Percentiles rank a stretch among this genome's conserved stretches.
These are phyloP conservation scores for Agrochola lychnidis DNA, from an alignment of 2,888 invertebrate genomes.

Conservation along the genomic window DNA sequence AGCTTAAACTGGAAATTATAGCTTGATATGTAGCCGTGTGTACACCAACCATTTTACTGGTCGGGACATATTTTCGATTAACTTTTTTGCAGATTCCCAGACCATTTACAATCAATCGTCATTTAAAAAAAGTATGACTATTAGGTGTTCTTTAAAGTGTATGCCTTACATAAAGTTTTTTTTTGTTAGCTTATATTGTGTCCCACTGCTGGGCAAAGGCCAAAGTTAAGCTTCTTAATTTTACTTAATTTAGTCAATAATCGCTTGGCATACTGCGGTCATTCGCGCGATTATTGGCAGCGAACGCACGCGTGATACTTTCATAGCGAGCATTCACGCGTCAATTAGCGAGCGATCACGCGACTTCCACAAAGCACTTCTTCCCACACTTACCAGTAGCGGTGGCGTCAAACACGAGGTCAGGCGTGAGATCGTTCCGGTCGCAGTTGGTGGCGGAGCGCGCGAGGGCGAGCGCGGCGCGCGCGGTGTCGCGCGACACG, in stretches of 20 bases:
- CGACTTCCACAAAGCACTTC: not conserved
- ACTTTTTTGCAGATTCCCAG: too few relatives aligned
- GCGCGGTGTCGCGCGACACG: conserved; percentile 93
- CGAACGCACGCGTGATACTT: not conserved
- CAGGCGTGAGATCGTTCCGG: conserved; percentile 86
- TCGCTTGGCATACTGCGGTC: not conserved
- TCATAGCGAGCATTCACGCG: not conserved
- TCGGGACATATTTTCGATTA: not conserved
- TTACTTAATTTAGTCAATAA: not conserved
- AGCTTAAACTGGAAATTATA: too few relatives aligned
- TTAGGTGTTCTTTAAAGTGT: not conserved
- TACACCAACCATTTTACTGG: not conserved
- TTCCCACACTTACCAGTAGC: conserved; percentile 90
- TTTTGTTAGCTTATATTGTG: too few relatives aligned
- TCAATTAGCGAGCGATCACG: not conserved
- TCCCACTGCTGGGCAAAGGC: too few relatives aligned
- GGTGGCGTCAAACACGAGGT: conserved; percentile 93
- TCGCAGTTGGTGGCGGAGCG: conserved; percentile 92
- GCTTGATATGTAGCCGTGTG: too few relatives aligned
- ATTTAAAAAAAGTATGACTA: not conserved
- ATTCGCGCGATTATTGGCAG: not conserved
- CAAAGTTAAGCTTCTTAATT: too few relatives aligned
- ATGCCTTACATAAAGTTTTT: too few relatives aligned
- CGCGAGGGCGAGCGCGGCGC: conserved; percentile 89
- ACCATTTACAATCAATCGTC: too few relatives aligned